Percentiles rank a stretch among this genome's conserved stretches.
These are phyloP conservation scores for Brenthis hecate DNA, from an alignment of 2,888 invertebrate species.

Conservation along the genomic window DNA sequence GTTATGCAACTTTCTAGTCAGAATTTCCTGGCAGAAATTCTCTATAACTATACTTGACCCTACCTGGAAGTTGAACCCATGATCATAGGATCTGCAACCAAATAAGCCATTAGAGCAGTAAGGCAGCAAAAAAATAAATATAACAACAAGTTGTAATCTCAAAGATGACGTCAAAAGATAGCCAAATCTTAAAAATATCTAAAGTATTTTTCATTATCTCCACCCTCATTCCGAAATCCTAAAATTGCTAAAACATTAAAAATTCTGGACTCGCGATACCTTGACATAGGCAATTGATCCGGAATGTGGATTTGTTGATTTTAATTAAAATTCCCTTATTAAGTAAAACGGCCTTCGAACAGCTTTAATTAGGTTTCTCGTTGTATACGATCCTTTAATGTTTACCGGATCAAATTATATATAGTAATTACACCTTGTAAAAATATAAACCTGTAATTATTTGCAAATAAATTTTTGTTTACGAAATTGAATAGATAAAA, in stretches of 20 bases:
- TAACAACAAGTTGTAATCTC: neutral
- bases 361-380: slow-evolving; percentile 32
- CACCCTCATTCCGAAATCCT: neutral
- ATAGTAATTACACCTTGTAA: slow-evolving; percentile 1
- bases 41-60: too few relatives aligned
- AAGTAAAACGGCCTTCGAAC: slow-evolving; percentile 23
- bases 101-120: neutral
- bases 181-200: too few relatives aligned
- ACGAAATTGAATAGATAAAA: neutral
- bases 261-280: neutral
- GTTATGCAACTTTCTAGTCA: too few relatives aligned
- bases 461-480: neutral
- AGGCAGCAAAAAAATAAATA: neutral
- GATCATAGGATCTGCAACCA: too few relatives aligned
- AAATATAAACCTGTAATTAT: slow-evolving; percentile 3
- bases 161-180: too few relatives aligned
- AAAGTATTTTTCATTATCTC: too few relatives aligned
- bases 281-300: slow-evolving; percentile 21
- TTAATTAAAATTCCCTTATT: slow-evolving; percentile 37
- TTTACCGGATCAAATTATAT: slow-evolving; percentile 11
- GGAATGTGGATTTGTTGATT: slow-evolving; percentile 24
- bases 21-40: too few relatives aligned
- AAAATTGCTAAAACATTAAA: slow-evolving; percentile 10
- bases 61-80: too few relatives aligned
- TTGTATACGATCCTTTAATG: slow-evolving; percentile 21